phyloP scores from a whole-genome alignment of 2,797 vertebrate species.

The Falco berigora region DNA sequence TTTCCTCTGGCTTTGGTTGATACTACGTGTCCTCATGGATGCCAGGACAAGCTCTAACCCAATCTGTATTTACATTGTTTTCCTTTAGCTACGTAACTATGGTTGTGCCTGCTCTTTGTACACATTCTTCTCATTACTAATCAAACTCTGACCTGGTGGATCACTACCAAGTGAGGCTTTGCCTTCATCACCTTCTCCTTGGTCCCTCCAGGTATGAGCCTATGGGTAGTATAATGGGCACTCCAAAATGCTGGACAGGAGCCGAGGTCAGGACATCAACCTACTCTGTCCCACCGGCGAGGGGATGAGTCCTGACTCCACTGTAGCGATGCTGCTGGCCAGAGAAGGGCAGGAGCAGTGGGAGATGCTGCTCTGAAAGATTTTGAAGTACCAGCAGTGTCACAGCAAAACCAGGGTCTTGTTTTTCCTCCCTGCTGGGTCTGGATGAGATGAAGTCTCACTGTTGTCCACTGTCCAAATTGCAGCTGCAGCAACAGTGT shows the following conservation, averaged over 20 bases:
- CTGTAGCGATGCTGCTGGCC: background rate
- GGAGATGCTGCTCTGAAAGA: background rate
- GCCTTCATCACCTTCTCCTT: background rate
- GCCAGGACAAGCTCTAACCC: background rate
- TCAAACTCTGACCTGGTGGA: background rate
- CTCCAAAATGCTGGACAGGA: background rate
- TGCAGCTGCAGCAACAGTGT: background rate
- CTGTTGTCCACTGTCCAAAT: background rate
- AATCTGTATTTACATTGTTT: background rate
- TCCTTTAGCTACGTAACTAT: background rate
- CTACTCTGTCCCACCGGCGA: fast-evolving
- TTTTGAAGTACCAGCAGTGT: background rate
- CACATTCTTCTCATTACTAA: background rate
- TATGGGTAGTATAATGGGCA: background rate
- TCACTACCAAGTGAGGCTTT: background rate
- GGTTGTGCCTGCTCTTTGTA: background rate
- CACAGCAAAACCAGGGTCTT: background rate
- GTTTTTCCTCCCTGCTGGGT: background rate
- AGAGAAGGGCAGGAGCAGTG: background rate
- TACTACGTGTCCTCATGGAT: background rate
- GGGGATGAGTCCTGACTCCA: background rate
- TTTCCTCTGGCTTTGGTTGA: background rate
- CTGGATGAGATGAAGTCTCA: background rate
- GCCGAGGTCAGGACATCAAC: background rate
- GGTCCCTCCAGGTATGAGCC: background rate